A percentile compares a stretch with the other conserved stretches of the same genome.
phyloP scores from a whole-genome alignment of 2,888 invertebrate species.

The Cephus rjabovi region DNA sequence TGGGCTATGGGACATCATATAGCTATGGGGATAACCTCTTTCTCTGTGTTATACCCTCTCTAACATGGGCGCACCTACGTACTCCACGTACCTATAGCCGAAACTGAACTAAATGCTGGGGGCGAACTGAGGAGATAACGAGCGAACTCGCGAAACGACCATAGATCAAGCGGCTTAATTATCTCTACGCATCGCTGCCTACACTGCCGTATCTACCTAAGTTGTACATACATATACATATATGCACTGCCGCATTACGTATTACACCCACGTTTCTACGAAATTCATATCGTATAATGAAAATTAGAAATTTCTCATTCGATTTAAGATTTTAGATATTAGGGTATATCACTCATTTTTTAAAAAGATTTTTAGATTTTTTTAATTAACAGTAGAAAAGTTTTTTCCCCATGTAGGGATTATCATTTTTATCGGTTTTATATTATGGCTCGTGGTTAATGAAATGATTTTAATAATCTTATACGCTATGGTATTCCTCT shows the following conservation, averaged over 20 bases:
- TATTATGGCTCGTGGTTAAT: not conserved
- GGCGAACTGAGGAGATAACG: constrained; percentile 64
- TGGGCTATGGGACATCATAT: not conserved
- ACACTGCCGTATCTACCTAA: not conserved
- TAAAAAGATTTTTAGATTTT: not conserved
- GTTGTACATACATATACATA: constrained; percentile 26
- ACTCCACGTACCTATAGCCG: constrained; percentile 40
- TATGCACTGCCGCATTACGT: constrained; percentile 8
- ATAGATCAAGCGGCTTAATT: constrained; percentile 66
- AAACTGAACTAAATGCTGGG: constrained; percentile 60
- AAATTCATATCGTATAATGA: not conserved
- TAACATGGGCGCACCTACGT: constrained; percentile 6
- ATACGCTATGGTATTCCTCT: not conserved
- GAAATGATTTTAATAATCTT: not conserved
- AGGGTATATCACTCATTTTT: not conserved
- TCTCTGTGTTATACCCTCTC: constrained; percentile 25
- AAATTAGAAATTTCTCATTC: not conserved
- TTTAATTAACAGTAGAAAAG: not conserved
- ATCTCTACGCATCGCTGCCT: constrained; percentile 63
- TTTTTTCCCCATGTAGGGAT: not conserved
- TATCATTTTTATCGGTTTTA: not conserved
- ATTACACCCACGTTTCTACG: constrained; percentile 15
- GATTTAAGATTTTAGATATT: not conserved
- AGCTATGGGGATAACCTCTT: not conserved
- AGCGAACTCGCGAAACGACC: constrained; percentile 66